Evolutionary conservation across 2,797 vertebrate species (phyloP).

Genomic region (Gobio occitaniae): DNA sequence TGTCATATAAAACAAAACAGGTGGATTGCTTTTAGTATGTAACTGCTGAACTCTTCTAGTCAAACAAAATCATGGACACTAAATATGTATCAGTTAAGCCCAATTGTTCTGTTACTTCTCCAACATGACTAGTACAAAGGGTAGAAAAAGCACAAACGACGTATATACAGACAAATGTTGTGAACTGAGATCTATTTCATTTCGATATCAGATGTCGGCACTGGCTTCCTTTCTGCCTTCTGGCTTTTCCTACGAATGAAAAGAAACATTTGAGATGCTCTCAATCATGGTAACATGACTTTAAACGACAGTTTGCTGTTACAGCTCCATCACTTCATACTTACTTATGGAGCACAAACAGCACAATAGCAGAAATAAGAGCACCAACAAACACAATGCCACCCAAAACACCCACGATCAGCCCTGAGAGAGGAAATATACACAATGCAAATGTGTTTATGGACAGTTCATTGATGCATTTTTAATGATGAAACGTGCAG

Average conservation of each 20-base stretch:
- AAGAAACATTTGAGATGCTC: neutral
- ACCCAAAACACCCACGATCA: conserved; percentile 63
- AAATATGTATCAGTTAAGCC: neutral
- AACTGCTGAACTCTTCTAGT: neutral
- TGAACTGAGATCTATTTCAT: conserved; percentile 45
- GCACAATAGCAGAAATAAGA: conserved; percentile 42
- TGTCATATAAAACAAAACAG: neutral
- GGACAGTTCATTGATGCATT: neutral
- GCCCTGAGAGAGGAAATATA: conserved; percentile 51
- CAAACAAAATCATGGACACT: neutral
- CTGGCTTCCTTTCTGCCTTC: conserved; percentile 53
- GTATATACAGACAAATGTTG: neutral
- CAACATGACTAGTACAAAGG: neutral
- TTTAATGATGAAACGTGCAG: neutral
- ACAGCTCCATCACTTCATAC: neutral
- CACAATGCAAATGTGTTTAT: neutral
- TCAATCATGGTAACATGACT: neutral
- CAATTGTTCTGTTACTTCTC: neutral
- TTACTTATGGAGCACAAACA: conserved; percentile 59
- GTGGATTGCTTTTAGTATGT: neutral
- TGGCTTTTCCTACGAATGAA: conserved; percentile 39
- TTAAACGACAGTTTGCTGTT: neutral
- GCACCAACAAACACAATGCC: conserved; percentile 62
- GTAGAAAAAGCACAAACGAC: conserved; percentile 24
- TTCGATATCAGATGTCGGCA: conserved; percentile 60